Evolutionary conservation across 2,888 invertebrate species (phyloP), one percentile per base, ranked within the genome.

Genomic region (Hyalella azteca): DNA sequence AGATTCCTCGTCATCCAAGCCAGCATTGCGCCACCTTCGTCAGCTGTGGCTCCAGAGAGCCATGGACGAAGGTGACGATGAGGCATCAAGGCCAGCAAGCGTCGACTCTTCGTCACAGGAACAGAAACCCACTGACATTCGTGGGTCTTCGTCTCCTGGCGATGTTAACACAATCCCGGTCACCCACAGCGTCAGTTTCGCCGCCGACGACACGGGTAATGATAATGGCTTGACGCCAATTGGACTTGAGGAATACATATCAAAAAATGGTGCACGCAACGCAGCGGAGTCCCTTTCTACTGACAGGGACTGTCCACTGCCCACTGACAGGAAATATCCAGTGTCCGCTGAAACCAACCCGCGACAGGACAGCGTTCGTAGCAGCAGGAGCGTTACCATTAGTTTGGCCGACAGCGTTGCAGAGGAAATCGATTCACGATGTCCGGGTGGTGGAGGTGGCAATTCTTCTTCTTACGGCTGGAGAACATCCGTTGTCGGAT

Each of bases 31-130:
- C 45, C 80, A 77, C 50, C 80, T 80, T n/a, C 80, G 80, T 54
- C 80, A 73, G 40, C 48, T 81, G 32, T 78, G 80, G 75, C 78
- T 73, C 54, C 80, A 81, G 78, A 78, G 75, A 59, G 80, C 80
- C 80, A 81, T 81, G 80, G 80, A 81, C 75, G 80, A 81, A 73
- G 80, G 80, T 49, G 80, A 81, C 59, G 80, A 81, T 36, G 80
- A 81, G 19, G 48, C 66, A 66, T 19, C 13, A 19, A 32, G 36
- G 29, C 15, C 45, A 15, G 15, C 45, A 9, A 22, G 41, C 76
- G 26, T 48, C 39, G n/a, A 40, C 49, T 36, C 45, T 45, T 36
- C 22, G 59, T 22, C 75, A 36, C 9, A 36, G 54, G 0, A 29
- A 19, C 11, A 9, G 15, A 45, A 45, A 45, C 9, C 45, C 45